phyloP scores from a whole-genome alignment of 2,797 vertebrate species.

The Parambassis ranga region DNA sequence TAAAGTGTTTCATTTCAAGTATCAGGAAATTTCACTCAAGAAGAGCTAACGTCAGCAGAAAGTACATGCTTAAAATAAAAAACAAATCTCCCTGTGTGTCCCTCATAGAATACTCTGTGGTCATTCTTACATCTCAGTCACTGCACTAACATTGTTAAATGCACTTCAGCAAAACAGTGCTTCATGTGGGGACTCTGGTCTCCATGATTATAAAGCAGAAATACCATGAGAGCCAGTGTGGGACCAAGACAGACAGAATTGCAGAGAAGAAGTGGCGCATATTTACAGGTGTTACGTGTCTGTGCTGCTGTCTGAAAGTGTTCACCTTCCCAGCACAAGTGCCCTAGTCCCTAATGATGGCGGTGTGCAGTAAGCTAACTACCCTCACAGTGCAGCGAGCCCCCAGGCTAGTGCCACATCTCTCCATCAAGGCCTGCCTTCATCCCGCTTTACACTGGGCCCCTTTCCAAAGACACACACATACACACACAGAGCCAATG shows the following conservation, averaged over 20 bases:
- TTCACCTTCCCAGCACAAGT: constrained; percentile 76
- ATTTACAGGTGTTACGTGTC: constrained; percentile 68
- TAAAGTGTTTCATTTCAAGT: too few species aligned
- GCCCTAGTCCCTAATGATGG: constrained; percentile 84
- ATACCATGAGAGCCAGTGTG: constrained; percentile 27
- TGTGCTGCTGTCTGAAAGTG: constrained; percentile 56
- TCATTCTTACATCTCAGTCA: neutral
- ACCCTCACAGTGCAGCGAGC: constrained; percentile 83
- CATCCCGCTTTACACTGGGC: constrained; percentile 83
- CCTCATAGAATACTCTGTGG: too few species aligned
- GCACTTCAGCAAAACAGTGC: neutral
- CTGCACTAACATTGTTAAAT: neutral
- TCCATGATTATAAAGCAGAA: constrained; percentile 18
- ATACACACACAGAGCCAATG: constrained; percentile 66
- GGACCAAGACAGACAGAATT: constrained; percentile 18
- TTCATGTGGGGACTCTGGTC: constrained; percentile 1
- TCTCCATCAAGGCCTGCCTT: constrained; percentile 84
- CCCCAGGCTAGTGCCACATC: constrained; percentile 86
- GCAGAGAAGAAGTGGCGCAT: constrained; percentile 26
- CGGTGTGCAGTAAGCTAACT: constrained; percentile 82
- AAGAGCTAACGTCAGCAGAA: too few species aligned
- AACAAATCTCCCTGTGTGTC: too few species aligned
- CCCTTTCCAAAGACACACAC: constrained; percentile 78
- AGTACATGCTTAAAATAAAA: too few species aligned
- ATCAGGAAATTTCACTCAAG: too few species aligned